Evolutionary conservation across 1,140 invertebrate species (phyloP), one percentile per base, ranked within the genome.

Genomic region (Heliconius hermathena): DNA sequence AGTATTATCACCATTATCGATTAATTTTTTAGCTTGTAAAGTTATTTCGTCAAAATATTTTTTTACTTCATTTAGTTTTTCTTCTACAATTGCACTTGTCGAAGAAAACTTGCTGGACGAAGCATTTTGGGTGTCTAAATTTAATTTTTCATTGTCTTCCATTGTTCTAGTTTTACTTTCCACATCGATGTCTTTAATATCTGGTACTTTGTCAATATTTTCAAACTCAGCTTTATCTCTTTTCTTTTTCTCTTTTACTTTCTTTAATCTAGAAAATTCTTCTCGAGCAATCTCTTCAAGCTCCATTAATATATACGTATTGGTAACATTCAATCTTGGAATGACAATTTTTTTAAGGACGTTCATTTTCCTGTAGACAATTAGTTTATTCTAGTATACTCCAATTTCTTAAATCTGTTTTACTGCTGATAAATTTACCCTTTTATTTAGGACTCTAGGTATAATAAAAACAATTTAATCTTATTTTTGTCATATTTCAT

Each of bases 341-440:
- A 89, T 84, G 8, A 87, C 78, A 8, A 89, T 83, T 80, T 84
- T 89, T 71, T 81, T 81, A 73, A 88, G 70, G 11, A 84, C 82
- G 71, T 89, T 88, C 81, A 83, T 76, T 75, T 83, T 81, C 81
- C 89, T 89, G 85, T 74, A 29, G 80, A 85, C 80, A 85, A 89
- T 82, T 66, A 76, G 60, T 4, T 75, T 3, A 54, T 75, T 75
- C 22, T 60, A 13, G 29, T 49, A 22, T 36, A n/a, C 60, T 73
- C 36, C 33, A 41, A 33, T 52, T 18, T 8, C n/a, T 49, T 73
- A 41, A 71, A 66, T 4, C 77, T 81, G 71, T 76, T 79, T 49
- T 81, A 76, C 76, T 66, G 60, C 60, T 66, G 60, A 66, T 66
- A 29, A 66, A 71, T 20, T 71, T 71, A 71, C 60, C 60, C 60